phyloP scores from a whole-genome alignment of 2,113 vertebrate genomes.

The Aphelocoma coerulescens region DNA sequence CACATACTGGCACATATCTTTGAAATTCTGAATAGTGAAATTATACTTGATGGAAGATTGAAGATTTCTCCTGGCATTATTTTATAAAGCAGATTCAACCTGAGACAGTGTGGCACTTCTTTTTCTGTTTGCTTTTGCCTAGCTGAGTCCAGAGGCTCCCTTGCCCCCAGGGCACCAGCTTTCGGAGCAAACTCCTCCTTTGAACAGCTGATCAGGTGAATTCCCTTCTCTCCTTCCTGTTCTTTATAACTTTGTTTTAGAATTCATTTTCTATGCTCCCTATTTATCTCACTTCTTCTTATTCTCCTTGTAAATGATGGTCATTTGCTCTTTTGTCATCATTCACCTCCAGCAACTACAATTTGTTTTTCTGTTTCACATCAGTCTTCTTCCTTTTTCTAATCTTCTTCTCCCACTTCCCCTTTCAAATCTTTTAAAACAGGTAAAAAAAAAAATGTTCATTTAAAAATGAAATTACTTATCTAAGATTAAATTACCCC shows the following conservation, averaged over 20 bases:
- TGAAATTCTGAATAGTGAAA: not conserved
- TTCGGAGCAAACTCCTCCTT: not conserved
- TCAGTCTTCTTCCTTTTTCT: not conserved
- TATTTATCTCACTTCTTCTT: not conserved
- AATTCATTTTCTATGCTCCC: not conserved
- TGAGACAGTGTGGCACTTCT: not conserved
- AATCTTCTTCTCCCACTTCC: not conserved
- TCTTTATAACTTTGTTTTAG: not conserved
- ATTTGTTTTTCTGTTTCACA: not conserved
- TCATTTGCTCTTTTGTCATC: not conserved
- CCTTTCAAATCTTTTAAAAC: not conserved
- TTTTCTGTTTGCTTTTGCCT: not conserved
- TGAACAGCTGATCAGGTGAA: not conserved
- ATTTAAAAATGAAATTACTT: not conserved
- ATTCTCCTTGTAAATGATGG: not conserved
- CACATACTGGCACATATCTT: not conserved
- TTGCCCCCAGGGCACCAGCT: not conserved
- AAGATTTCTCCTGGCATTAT: not conserved
- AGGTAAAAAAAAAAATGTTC: not conserved
- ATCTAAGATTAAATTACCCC: not conserved
- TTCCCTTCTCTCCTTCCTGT: not conserved
- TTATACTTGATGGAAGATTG: not conserved
- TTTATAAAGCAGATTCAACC: not conserved
- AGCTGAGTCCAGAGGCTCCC: not conserved
- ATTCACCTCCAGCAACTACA: not conserved